These are phyloP conservation scores for Phodopus roborovskii DNA, from an alignment of 2,113 vertebrate species.

Conservation along the genomic window DNA sequence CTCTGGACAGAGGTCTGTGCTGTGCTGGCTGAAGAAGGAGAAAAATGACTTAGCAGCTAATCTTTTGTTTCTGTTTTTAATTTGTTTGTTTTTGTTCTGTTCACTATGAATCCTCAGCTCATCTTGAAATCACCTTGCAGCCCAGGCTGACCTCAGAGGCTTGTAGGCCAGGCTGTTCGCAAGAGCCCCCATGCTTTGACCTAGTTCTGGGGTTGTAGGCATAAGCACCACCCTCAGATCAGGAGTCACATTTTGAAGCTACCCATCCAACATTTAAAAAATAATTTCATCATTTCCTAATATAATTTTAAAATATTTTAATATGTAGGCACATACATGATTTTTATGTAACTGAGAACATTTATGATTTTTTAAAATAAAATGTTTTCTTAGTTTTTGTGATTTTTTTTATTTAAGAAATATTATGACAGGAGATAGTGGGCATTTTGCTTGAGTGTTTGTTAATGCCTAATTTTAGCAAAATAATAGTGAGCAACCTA, in stretches of 20 bases:
- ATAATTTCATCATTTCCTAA: conserved; percentile 14
- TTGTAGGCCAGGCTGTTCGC: too few relatives aligned
- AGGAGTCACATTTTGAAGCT: not conserved
- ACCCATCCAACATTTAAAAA: not conserved
- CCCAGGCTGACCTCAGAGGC: too few relatives aligned
- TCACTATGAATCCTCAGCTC: not conserved
- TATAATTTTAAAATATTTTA: not conserved
- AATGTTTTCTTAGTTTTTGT: conserved; percentile 3
- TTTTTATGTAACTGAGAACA: conserved; percentile 11
- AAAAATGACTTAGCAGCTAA: not conserved
- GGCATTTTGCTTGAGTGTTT: conserved; percentile 10
- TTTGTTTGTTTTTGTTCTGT: not conserved
- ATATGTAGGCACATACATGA: not conserved
- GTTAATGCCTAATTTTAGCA: not conserved
- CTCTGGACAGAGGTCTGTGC: fast-evolving
- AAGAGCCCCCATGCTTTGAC: too few relatives aligned
- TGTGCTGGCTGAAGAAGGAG: not conserved
- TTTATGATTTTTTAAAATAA: conserved; percentile 23
- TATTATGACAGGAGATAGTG: not conserved
- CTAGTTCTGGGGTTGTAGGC: not conserved
- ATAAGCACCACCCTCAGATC: not conserved
- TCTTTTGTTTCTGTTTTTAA: not conserved
- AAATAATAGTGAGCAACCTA: not conserved
- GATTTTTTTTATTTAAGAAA: not conserved
- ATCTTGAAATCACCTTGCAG: not conserved